Conservation (phyloP, 2,797 vertebrate species). For the Pampus argenteus region DNA sequence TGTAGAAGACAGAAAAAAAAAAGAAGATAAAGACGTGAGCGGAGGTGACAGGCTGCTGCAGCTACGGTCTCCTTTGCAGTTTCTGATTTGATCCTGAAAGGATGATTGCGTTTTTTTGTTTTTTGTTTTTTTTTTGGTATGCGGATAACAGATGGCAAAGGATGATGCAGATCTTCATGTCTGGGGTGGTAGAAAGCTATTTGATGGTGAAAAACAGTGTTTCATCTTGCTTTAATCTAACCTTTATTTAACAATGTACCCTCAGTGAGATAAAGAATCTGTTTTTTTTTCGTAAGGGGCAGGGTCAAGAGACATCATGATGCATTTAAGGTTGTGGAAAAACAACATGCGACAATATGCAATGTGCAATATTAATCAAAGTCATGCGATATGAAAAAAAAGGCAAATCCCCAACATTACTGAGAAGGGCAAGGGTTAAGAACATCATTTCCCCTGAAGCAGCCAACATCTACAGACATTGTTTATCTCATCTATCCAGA, state of each 20-base stretch:
- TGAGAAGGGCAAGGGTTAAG: conserved; percentile 36
- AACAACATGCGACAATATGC: conserved; percentile 34
- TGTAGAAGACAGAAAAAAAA: conserved; percentile 53
- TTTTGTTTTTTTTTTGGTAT: conserved; percentile 28
- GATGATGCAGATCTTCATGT: conserved; percentile 57
- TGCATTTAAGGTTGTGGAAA: conserved; percentile 20
- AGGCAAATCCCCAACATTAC: conserved; percentile 10
- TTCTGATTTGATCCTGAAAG: conserved; percentile 77
- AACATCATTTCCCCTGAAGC: conserved; percentile 15
- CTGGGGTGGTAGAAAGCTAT: conserved; percentile 33
- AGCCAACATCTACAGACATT: neutral
- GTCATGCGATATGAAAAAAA: conserved; percentile 15
- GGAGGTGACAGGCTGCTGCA: conserved; percentile 75
- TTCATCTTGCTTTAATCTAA: conserved; percentile 69
- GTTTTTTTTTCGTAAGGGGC: conserved; percentile 40
- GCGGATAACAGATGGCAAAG: conserved; percentile 45
- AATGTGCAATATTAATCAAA: conserved; percentile 37
- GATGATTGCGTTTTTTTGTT: conserved; percentile 62
- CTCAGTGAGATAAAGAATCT: conserved; percentile 40
- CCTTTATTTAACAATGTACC: conserved; percentile 61
- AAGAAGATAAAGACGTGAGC: conserved; percentile 79
- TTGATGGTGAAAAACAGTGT: conserved; percentile 48
- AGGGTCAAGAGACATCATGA: conserved; percentile 46
- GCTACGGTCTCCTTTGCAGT: conserved; percentile 50
- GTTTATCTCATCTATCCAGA: conserved; percentile 25